Evolutionary conservation across 2,113 vertebrate genomes (phyloP), one percentile per base, ranked within the genome.

Genomic region (Gobius niger): DNA sequence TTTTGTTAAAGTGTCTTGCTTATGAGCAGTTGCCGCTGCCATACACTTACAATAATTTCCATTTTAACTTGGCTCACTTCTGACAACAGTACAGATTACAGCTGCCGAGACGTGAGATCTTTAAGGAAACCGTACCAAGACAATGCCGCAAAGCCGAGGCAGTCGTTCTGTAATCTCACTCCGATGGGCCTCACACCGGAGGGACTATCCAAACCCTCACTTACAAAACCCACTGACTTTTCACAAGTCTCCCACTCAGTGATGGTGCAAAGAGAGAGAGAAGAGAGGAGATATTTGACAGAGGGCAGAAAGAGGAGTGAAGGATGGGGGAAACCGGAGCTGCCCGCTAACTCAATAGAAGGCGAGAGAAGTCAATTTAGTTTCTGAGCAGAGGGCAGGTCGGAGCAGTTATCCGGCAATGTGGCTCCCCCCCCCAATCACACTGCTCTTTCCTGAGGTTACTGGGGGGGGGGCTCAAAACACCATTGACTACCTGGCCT

Each of bases 351-450:
- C 86, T 88, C 87, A 72, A 90, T 89, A 89, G 72, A 87, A 84
- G 83, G 79, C 67, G 62, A 89, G 84, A 90, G 73, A 82, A 88
- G 87, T 89, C 86, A 84, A 88, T 90, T 91, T 86, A 73, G 85
- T 77, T 79, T 78, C 74, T 77, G 68, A 85, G 88, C 87, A 89
- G 87, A 90, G 82, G 80, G 81, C 82, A 86, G 78, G 84, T 81
- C 83, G 83, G 82, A 83, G 80, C 77, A 86, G 85, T 87, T 84
- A 81, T 78, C 64, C 65, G 47, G 64, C 46, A 70, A 51, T 63
- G 70, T 74, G 79, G 69, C 83, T 66, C 78, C 73, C 9, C 65
- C 85, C 78, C 9, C 65, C 85, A 77, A 79, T 70, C 84, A 78
- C 75, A 72, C 69, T 81, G 12, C 67, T 69, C 77, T 78, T 67